Conservation (phyloP, 2,888 invertebrate genomes). For the Mylabris sibirica region DNA sequence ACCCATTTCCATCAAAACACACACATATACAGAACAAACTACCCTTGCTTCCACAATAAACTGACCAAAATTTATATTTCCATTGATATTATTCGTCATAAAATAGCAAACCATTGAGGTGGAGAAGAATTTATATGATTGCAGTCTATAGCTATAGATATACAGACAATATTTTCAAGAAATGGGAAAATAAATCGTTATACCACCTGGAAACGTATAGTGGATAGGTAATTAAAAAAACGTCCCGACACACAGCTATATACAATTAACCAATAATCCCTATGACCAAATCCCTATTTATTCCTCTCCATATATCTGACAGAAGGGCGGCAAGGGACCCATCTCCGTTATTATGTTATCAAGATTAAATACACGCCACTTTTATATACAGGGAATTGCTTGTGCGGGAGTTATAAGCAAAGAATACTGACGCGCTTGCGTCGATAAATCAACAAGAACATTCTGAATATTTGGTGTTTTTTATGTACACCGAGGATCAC, state of each 20-base stretch:
- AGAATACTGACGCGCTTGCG: conserved; percentile 24
- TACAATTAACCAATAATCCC: conserved; percentile 58
- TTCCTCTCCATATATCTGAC: conserved; percentile 57
- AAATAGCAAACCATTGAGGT: background rate
- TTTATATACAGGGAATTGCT: conserved; percentile 43
- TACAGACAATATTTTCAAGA: conserved; percentile 13
- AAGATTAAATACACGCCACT: conserved; percentile 53
- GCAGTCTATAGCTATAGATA: background rate
- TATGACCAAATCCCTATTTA: conserved; percentile 54
- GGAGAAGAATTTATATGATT: background rate
- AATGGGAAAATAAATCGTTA: conserved; percentile 14
- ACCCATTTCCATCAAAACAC: background rate
- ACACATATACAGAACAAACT: background rate
- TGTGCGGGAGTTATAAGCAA: conserved; percentile 29
- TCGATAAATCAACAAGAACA: conserved; percentile 24
- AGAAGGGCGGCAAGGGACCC: conserved; percentile 55
- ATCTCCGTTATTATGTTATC: conserved; percentile 57
- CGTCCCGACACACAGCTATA: conserved; percentile 46
- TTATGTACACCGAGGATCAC: background rate
- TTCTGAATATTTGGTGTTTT: background rate
- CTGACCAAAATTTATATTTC: conserved; percentile 8
- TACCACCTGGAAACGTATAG: conserved; percentile 18
- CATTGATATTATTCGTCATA: conserved; percentile 15
- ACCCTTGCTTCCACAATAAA: conserved; percentile 27
- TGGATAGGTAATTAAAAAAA: conserved; percentile 46